Base-by-base conservation (phyloP, 2,888 invertebrate species). In the Harpagoxenus sublaevis region DNA sequence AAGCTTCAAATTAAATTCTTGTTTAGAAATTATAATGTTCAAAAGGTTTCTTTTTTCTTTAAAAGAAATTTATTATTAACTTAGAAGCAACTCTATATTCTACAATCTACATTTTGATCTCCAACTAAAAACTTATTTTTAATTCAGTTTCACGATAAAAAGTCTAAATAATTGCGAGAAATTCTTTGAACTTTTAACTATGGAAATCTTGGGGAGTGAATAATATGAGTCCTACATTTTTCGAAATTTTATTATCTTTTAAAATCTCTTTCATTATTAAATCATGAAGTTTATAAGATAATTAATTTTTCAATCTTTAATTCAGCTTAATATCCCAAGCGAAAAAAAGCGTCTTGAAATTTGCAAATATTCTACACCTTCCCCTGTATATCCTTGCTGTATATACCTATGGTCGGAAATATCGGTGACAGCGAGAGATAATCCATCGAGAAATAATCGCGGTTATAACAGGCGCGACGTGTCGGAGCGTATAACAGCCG, bases 401-500 rank as follows among this genome's bases (percentile, higher is more conserved):
- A 9, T 1, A 6, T 60, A 3, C n/a, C 5, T 45, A n/a, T 48
- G 63, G 15, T 51, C 42, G 75, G 4, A 15, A 53, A 51, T 51
- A 65, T 63, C 51, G 15, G 28, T 39, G n/a, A 62, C 12, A 5
- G 65, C 23, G 31, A 68, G 68, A 77, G 28, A 18, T 75, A 48
- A 35, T 23, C 9, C 28, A 62, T 75, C 62, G 48, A 48, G 48
- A 28, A 75, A 68, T 77, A 78, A 78, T 78, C 45, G 31, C 39
- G 65, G 23, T 42, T 42, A 42, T 66, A 53, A 75, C 66, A 68
- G 31, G 53, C 42, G 42, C 42, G 68, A 18, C 78, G 78, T 78
- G 77, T 78, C 63, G 55, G 55, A 57, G 78, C 70, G 31, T 55
- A 68, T 68, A 78, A 68, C 68, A 68, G 31, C 15, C 68, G 45